phyloP scores from a whole-genome alignment of 2,113 vertebrate species.

The Porphyrio hochstetteri region DNA sequence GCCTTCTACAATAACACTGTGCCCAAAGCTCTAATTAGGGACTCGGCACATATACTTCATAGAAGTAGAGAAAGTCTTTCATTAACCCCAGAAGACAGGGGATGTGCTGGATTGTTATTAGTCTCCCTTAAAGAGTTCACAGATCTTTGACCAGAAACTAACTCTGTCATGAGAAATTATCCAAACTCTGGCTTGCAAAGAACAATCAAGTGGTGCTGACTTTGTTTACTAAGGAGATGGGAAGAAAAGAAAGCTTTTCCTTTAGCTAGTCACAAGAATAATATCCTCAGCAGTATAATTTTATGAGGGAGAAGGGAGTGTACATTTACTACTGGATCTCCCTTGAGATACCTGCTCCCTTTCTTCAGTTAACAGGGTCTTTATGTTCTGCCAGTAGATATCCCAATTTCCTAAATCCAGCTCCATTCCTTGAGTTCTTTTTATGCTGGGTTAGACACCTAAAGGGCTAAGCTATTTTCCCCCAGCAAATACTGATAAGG shows the following conservation, averaged over 20 bases:
- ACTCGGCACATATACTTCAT: rapidly evolving
- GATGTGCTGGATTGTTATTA: background rate
- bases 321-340: background rate
- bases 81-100: background rate
- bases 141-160: background rate
- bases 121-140: background rate
- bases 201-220: background rate
- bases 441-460: background rate
- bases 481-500: background rate
- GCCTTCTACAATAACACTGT: background rate
- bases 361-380: background rate
- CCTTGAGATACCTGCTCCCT: background rate
- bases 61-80: background rate
- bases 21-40: background rate
- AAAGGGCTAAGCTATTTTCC: background rate
- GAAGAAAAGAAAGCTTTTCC: background rate
- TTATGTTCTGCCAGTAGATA: background rate
- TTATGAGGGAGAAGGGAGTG: background rate
- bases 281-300: background rate
- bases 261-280: background rate
- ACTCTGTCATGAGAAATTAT: background rate
- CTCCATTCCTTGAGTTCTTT: background rate
- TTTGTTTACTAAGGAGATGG: background rate
- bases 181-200: background rate
- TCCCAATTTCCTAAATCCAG: background rate